These are phyloP conservation scores for Mylabris sibirica DNA, from an alignment of 2,888 invertebrate species.

Conservation along the genomic window DNA sequence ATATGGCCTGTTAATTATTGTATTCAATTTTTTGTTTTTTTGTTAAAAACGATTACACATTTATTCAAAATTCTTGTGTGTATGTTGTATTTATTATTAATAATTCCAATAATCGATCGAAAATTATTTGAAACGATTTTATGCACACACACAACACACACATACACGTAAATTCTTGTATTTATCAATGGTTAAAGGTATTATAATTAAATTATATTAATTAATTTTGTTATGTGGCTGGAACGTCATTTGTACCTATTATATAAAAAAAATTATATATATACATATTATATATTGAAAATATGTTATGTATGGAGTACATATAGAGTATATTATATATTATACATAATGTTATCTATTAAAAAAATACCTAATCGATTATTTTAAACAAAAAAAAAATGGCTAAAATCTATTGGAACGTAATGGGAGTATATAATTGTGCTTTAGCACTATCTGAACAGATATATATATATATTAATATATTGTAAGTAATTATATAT, in stretches of 20 bases:
- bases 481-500: slow-evolving; percentile 45
- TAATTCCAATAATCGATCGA: slow-evolving; percentile 60
- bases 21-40: slow-evolving; percentile 15
- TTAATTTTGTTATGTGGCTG: slow-evolving; percentile 53
- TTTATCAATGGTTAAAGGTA: slow-evolving; percentile 56
- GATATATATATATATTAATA: slow-evolving; percentile 51
- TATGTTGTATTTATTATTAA: slow-evolving; percentile 51
- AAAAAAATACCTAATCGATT: slow-evolving; percentile 56
- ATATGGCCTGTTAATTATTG: slow-evolving; percentile 31
- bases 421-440: slow-evolving; percentile 45
- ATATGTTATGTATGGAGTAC: slow-evolving; percentile 48
- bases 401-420: background rate
- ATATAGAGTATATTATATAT: slow-evolving; percentile 54
- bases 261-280: slow-evolving; percentile 41
- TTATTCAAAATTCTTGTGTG: slow-evolving; percentile 31
- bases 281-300: slow-evolving; percentile 25
- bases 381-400: slow-evolving; percentile 49
- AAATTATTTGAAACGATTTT: slow-evolving; percentile 23
- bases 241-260: slow-evolving; percentile 53
- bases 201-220: slow-evolving; percentile 56
- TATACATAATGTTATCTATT: slow-evolving; percentile 53
- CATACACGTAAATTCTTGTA: slow-evolving; percentile 41
- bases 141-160: slow-evolving; percentile 14
- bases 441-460: slow-evolving; percentile 44
- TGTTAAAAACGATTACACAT: background rate